Conservation (phyloP, 2,888 invertebrate species). For the Epirrhoe alternata region DNA sequence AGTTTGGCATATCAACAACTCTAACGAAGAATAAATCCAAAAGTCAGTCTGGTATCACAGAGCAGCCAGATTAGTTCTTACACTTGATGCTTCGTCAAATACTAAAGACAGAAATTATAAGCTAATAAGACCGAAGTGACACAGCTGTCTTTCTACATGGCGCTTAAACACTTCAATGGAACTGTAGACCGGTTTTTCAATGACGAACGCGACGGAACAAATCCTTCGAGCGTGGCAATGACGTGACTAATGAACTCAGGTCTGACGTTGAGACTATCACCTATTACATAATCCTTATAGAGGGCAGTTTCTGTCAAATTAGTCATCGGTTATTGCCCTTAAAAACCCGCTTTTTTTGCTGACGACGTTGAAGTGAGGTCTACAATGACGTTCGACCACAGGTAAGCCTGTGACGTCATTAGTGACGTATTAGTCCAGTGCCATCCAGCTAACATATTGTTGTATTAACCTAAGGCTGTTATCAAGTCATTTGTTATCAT, state of each 20-base stretch:
- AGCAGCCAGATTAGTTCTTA: no score
- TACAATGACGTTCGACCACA: neutral
- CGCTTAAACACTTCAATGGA: conserved; percentile 28
- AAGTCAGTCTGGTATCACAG: no score
- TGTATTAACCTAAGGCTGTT: no score
- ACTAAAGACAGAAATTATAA: no score
- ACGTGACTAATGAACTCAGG: conserved; percentile 33
- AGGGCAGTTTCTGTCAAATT: conserved; percentile 11
- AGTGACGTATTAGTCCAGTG: neutral
- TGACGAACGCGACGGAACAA: conserved; percentile 30
- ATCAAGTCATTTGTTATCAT: no score
- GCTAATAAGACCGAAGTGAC: conserved; percentile 16
- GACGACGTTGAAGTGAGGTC: neutral
- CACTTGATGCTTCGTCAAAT: no score
- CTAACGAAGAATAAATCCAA: no score
- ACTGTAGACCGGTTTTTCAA: conserved; percentile 33
- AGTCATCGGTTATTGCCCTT: conserved; percentile 24
- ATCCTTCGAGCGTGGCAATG: conserved; percentile 17
- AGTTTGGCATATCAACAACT: no score
- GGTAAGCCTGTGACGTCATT: neutral
- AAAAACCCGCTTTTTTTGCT: neutral
- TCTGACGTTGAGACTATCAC: conserved; percentile 21
- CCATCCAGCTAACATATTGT: no score
- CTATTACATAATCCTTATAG: conserved; percentile 9
- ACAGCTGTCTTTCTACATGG: conserved; percentile 7